Conservation (phyloP, 2,113 vertebrate species). For the Otis tarda region DNA sequence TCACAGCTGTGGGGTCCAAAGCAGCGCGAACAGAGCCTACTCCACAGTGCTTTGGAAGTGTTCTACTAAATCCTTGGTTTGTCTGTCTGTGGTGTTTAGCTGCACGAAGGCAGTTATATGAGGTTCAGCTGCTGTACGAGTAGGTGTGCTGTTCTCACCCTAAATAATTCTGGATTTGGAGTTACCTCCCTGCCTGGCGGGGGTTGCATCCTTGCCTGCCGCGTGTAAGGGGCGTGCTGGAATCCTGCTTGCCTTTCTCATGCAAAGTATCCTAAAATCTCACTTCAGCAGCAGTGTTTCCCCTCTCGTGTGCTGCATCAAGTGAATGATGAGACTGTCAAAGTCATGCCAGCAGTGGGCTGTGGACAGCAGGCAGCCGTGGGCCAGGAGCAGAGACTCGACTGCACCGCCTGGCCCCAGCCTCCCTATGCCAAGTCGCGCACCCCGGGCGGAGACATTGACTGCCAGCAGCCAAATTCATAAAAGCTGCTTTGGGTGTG, state of each 20-base stretch:
- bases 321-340: neutral
- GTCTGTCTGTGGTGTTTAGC: neutral
- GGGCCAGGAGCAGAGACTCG: accelerated
- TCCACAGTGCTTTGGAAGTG: neutral
- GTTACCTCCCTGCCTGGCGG: neutral
- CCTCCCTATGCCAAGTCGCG: accelerated
- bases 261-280: neutral
- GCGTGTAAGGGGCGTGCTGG: neutral
- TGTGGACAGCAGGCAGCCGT: neutral
- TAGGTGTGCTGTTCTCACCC: neutral
- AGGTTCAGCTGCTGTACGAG: neutral
- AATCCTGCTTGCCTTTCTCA: neutral
- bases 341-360: neutral
- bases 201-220: neutral
- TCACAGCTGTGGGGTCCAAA: neutral
- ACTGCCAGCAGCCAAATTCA: neutral
- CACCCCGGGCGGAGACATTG: too few species aligned
- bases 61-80: neutral
- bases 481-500: neutral
- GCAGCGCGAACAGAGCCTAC: neutral
- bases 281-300: neutral
- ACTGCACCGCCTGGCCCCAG: neutral
- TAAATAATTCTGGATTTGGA: neutral
- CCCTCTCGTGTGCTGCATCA: accelerated
- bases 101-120: neutral